Evolutionary conservation across 2,113 vertebrate genomes (phyloP), one percentile per base, ranked within the genome.

Genomic region (Anoplopoma fimbria): DNA sequence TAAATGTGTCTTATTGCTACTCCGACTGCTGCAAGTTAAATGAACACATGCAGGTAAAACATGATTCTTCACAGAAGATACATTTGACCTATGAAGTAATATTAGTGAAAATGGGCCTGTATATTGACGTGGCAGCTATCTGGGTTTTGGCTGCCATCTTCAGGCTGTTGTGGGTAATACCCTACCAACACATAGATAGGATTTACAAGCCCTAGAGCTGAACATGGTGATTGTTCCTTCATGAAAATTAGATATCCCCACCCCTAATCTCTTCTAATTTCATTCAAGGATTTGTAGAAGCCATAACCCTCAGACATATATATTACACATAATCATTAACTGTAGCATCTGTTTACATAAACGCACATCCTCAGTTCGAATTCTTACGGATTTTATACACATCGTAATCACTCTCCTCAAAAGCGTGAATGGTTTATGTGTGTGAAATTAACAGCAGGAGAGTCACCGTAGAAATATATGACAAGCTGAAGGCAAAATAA

Each of bases 71-170:
- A 90, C 69, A 83, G 76, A 84, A 82, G 63, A 87, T 76, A 74
- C 69, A 55, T 91, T 90, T 92, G 88, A 93, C 92, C 92, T 91
- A 74, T 92, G 91, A 93, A 93, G 93, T 92, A 90, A 93, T 89
- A 91, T 86, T 82, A 51, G 77, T 67, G 7, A 67, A 78, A 91
- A 86, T 53, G 72, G 75, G 65, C 61, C 60, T 69, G 47, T 75
- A 74, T 84, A 86, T 68, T 70, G 68, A 65, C 36, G 71, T 45
- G 64, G 74, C 88, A 83, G 87, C 91, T 91, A 77, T 88, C 92
- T 91, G 91, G 94, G 92, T 95, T 94, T 89, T 93, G 94, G 93
- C 94, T 95, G 95, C 95, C 95, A 96, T 96, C 95, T 96, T 93
- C 93, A 96, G 95, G 93, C 70, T n/a, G 23, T 40, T 65, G 27